Evolutionary conservation across 2,113 vertebrate species (phyloP), one percentile per base, ranked within the genome.

Genomic region (Apistogramma diplotaenia): DNA sequence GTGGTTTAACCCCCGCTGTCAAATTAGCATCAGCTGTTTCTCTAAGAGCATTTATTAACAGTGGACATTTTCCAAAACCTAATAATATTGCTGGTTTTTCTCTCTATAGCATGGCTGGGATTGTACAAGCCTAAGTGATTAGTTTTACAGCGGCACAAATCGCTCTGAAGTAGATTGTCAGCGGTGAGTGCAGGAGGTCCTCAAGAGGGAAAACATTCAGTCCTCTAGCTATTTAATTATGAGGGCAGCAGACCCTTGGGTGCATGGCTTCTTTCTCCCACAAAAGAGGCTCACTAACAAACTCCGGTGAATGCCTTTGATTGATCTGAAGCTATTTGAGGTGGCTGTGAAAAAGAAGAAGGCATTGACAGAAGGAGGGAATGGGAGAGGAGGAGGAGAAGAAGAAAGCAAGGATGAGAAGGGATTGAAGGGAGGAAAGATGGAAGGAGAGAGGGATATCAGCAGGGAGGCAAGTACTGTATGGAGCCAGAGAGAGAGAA

Each of bases 201-300:
- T 86, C 78, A 1, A 57, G 81, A 85, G 78, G 81, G 43, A 80
- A 88, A 81, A 89, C 91, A 67, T 91, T 85, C 81, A 75, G 87
- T 85, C 89, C 87, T 89, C 77, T 25, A 62, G 92, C 91, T 85
- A 90, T 93, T 92, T 93, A 91, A 91, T 94, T 91, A 92, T 78
- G 82, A 88, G 81, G 86, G 87, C 79, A 53, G 83, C 72, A 55
- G 87, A 86, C 89, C 86, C 83, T 59, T 74, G 86, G 86, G 85
- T 79, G 62, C 79, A 35, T 16, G 74, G 76, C 85, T 88, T 76
- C 76, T 54, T 87, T 85, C 89, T 79, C 73, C 71, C 81, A 82
- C 81, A 59, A 77, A 87, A 73, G 86, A 27, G 78, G 85, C 85
- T 87, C 46, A 25, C 92, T 93, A 89, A 91, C 93, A 91, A 91